Base-by-base conservation (phyloP, 2,888 invertebrate genomes). In the Lissonota sp. region DNA sequence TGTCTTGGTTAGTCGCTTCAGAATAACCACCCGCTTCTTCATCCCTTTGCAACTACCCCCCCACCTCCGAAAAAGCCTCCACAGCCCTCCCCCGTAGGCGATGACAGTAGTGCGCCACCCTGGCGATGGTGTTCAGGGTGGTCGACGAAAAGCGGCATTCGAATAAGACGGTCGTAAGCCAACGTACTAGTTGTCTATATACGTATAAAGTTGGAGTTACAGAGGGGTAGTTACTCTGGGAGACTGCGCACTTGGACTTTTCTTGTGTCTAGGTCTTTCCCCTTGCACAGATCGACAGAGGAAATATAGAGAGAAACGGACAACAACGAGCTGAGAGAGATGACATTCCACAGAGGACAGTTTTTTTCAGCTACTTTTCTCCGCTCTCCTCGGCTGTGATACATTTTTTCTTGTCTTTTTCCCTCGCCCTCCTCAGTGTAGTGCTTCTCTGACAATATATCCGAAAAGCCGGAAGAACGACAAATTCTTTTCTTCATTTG, bases 221-320 rank as follows among this genome's bases (percentile, higher is more conserved):
- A 40, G 39, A 14, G 51, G 62, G 12, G 16, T 62, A 71, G 44
- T 37, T 46, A 62, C 58, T 53, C 80, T 80, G 82, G 84, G 87
- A 88, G 88, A 86, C 86, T 88, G 88, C 86, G 86, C 81, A 78
- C 74, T 80, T 77, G 67, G 75, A 53, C 40, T 76, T 55, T 64
- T 69, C 60, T 60, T 73, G 37, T 58, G 73, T 73, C 80, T 77
- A 60, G 67, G 63, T 66, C 51, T 57, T 44, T 57, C 69, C 69
- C 39, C 67, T 55, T 53, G 49, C 6, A 51, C 40, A 64, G 58
- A 67, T 53, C 51, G 63, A 76, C 60, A 14, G 2, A 44, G 39
- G 64, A 26, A 26, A 26, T 26, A 26, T 3, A 26, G 26, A 26
- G 69, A 74, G 42, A 57, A 42, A 79, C 49, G 62, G 69, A 80